Evolutionary conservation across 2,797 vertebrate species (phyloP).

Genomic region (Chaetodon trifasciatus): DNA sequence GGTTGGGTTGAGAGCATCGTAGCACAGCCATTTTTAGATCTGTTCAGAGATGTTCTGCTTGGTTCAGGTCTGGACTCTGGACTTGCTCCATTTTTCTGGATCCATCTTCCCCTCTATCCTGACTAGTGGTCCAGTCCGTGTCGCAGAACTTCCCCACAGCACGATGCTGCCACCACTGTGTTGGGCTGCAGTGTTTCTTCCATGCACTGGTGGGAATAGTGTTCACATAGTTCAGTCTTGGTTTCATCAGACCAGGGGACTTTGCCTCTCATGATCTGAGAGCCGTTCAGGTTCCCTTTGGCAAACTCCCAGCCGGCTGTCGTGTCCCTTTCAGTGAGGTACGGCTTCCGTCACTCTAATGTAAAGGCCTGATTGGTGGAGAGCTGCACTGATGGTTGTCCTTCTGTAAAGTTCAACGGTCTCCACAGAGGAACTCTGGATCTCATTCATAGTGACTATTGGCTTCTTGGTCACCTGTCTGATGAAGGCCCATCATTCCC

Average conservation of each 20-base stretch:
- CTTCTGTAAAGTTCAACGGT: too few species aligned
- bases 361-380: too few species aligned
- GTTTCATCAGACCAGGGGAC: neutral
- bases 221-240: neutral
- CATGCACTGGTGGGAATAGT: neutral
- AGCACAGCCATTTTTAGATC: neutral
- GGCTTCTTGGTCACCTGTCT: too few species aligned
- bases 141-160: slow-evolving; percentile 1
- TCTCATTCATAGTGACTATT: too few species aligned
- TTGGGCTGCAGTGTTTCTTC: slow-evolving; percentile 12
- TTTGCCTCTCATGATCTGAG: neutral
- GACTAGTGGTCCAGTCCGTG: neutral
- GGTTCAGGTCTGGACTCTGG: neutral
- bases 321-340: slow-evolving; percentile 32
- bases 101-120: too few species aligned
- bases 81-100: neutral
- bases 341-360: too few species aligned
- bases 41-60: neutral
- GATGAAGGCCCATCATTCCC: too few species aligned
- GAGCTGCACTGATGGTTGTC: too few species aligned
- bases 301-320: neutral
- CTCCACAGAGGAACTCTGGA: too few species aligned
- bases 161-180: neutral
- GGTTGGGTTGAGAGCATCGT: neutral
- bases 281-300: slow-evolving; percentile 10